Evolutionary conservation across 2,888 invertebrate species (phyloP).

Genomic region (Torymus aiolomorphi): DNA sequence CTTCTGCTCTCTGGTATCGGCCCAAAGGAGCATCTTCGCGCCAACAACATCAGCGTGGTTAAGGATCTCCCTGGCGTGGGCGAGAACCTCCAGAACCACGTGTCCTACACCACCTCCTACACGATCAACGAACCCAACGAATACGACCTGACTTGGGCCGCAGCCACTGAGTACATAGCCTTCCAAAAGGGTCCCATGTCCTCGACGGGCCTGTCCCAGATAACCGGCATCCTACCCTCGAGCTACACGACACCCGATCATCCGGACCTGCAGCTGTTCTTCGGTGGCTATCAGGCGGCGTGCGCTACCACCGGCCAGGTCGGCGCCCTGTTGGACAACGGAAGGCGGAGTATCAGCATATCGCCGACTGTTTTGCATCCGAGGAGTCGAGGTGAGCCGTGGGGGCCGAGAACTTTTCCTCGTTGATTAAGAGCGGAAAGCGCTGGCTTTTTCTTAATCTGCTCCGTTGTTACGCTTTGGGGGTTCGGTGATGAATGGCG

Average conservation of each 20-base stretch:
- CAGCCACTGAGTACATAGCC: constrained; percentile 80
- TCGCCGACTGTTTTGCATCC: constrained; percentile 82
- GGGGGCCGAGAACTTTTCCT: not conserved
- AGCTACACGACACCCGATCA: constrained; percentile 78
- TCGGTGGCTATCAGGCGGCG: constrained; percentile 81
- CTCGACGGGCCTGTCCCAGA: constrained; percentile 81
- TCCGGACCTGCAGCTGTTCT: constrained; percentile 83
- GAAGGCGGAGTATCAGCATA: constrained; percentile 74
- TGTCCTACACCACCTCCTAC: constrained; percentile 80
- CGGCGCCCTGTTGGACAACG: constrained; percentile 70
- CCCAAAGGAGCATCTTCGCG: constrained; percentile 79
- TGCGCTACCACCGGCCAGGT: constrained; percentile 78
- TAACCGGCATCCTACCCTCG: constrained; percentile 82
- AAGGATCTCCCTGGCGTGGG: constrained; percentile 83
- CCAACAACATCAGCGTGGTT: constrained; percentile 79
- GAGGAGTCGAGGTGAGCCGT: constrained; percentile 79
- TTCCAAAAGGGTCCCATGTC: constrained; percentile 81
- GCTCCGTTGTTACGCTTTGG: too few relatives aligned
- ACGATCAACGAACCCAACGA: constrained; percentile 77
- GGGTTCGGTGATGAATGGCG: too few relatives aligned
- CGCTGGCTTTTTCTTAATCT: too few relatives aligned
- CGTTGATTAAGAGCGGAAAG: too few relatives aligned
- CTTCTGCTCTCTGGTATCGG: constrained; percentile 83
- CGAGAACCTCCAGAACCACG: constrained; percentile 83
- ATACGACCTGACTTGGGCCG: constrained; percentile 80